Conservation (phyloP, 37 sponge, comb jelly and placozoan genomes). For the Crambe crambe region DNA sequence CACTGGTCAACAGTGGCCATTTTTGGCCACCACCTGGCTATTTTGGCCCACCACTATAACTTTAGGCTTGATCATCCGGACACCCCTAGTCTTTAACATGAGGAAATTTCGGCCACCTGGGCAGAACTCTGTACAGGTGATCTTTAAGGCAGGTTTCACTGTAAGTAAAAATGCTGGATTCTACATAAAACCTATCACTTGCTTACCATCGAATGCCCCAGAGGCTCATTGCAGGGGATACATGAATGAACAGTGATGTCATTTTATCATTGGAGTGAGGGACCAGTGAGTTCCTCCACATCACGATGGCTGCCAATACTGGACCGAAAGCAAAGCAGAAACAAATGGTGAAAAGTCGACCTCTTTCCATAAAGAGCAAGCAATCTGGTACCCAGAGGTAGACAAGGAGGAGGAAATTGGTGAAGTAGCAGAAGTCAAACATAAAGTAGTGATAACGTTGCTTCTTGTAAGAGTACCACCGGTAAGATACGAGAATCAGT, state of each 20-base stretch:
- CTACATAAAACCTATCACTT: too few species aligned
- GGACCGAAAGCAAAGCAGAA: slow-evolving; percentile 58
- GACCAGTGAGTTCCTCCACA: slow-evolving; percentile 72
- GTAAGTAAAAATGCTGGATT: too few species aligned
- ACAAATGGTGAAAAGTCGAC: slow-evolving; percentile 18
- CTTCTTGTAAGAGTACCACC: slow-evolving; percentile 59
- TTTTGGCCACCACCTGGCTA: too few species aligned
- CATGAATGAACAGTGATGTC: slow-evolving; percentile 71
- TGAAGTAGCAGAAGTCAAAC: slow-evolving; percentile 79
- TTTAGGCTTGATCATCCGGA: too few species aligned
- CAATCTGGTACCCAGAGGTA: slow-evolving; percentile 45
- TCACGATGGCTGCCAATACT: slow-evolving; percentile 35
- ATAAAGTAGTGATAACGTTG: slow-evolving; percentile 55
- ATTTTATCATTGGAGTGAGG: slow-evolving; percentile 72
- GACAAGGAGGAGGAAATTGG: slow-evolving; percentile 49
- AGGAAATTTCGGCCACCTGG: too few species aligned
- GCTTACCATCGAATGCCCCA: slow-evolving; percentile 64
- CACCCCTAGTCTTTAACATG: too few species aligned
- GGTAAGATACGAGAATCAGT: slow-evolving; percentile 29
- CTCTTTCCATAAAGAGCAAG: neutral
- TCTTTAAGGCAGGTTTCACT: too few species aligned
- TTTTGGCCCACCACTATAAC: too few species aligned
- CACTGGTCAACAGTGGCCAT: too few species aligned
- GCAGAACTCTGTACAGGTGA: too few species aligned
- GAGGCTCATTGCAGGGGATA: slow-evolving; percentile 50